phyloP scores from a whole-genome alignment of 2,797 vertebrate species.

The Cyprinella venusta region DNA sequence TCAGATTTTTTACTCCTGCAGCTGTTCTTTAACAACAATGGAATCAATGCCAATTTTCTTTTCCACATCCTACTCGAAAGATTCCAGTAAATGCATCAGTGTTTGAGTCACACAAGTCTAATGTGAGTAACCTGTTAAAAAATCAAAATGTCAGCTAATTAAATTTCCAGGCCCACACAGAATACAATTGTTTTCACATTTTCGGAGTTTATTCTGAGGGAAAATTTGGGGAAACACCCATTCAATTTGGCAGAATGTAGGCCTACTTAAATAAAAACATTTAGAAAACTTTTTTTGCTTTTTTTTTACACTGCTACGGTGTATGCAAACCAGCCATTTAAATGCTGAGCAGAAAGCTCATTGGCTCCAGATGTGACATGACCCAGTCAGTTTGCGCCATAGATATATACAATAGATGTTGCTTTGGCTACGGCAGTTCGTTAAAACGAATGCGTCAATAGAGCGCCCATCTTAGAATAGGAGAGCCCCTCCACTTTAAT shows the following conservation, averaged over 20 bases:
- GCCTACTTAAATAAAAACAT: not conserved
- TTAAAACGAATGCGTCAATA: too few species aligned
- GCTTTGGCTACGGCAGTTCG: too few species aligned
- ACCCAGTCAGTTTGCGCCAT: too few species aligned
- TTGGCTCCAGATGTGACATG: too few species aligned
- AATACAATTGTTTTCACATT: not conserved
- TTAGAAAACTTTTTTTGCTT: too few species aligned
- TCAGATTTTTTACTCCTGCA: not conserved
- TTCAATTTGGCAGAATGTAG: not conserved
- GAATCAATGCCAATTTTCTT: slow-evolving; percentile 32
- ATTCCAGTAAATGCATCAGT: slow-evolving; percentile 26
- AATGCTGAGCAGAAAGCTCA: too few species aligned
- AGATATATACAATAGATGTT: too few species aligned
- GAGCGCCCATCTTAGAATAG: too few species aligned
- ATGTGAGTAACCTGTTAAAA: not conserved
- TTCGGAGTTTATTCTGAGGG: not conserved
- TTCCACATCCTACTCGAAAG: slow-evolving; percentile 16
- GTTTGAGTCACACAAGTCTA: slow-evolving; percentile 8
- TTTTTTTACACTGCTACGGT: too few species aligned
- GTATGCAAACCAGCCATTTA: too few species aligned
- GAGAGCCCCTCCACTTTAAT: too few species aligned
- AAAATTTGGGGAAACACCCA: not conserved
- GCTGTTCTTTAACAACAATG: not conserved
- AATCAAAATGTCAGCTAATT: not conserved
- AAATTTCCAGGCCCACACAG: slow-evolving; percentile 13